phyloP scores from a whole-genome alignment of 2,797 vertebrate genomes.

The Masticophis lateralis region DNA sequence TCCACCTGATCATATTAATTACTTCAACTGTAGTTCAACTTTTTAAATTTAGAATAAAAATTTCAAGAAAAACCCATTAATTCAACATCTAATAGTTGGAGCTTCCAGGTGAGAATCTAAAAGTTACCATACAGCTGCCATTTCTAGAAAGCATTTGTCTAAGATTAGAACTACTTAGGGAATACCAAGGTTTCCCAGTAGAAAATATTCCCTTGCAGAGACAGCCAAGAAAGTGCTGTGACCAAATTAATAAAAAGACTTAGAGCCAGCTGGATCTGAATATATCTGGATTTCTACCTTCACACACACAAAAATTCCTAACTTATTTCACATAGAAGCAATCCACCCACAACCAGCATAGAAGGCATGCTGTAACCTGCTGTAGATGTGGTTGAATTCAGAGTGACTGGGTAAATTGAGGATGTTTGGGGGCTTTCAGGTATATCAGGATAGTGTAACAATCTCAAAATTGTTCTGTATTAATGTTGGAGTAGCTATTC shows the following conservation, averaged over 20 bases:
- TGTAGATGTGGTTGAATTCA: neutral
- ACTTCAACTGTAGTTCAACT: neutral
- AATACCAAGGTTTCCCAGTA: neutral
- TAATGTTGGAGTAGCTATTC: neutral
- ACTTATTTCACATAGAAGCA: neutral
- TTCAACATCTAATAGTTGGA: neutral
- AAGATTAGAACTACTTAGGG: neutral
- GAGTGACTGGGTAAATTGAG: neutral
- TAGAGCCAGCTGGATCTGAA: neutral
- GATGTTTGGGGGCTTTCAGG: neutral
- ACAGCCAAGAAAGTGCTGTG: neutral
- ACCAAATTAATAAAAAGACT: neutral
- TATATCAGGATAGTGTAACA: neutral
- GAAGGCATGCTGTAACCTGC: neutral
- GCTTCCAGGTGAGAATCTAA: neutral
- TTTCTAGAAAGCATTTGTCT: neutral
- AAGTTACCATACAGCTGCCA: neutral
- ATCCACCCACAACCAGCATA: neutral
- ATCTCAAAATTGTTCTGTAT: neutral
- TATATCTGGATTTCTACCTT: neutral
- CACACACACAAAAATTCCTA: neutral
- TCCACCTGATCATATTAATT: neutral
- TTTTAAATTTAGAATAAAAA: neutral
- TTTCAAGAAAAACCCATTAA: neutral
- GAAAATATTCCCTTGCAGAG: neutral